Evolutionary conservation across 2,888 invertebrate species (phyloP), one percentile per base, ranked within the genome.

Genomic region (Carpatolechia fugitivella): DNA sequence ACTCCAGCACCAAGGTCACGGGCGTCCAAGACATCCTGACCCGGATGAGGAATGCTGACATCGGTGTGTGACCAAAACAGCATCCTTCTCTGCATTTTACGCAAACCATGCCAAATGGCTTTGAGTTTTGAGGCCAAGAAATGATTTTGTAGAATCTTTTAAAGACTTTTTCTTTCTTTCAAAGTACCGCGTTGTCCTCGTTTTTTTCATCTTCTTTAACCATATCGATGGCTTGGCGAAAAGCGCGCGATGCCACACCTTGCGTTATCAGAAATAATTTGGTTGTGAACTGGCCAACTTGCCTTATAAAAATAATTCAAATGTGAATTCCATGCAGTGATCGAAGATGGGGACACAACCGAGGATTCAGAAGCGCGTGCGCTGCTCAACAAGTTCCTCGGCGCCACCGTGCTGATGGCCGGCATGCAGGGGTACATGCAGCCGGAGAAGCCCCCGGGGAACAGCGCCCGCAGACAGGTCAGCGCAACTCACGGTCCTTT

Each of bases 341-440:
- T 91, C 59, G 92, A 92, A 68, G 92, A 91, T 60, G 94, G 93
- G 7, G 95, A 95, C 74, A 91, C 90, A 1, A 76, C 80, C 30
- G 94, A 94, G 75, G 95, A 95, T 79, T 80, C 90, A 36, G 94
- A 95, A 81, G 95, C 95, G 36, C 92, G 95, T 55, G 93, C 94
- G 59, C 90, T 96, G 66, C 91, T 96, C 52, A 96, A 96, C 89
- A 96, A 95, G 90, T 96, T 96, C 88, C 91, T 96, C 52, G 96
- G 96, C 56, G 95, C 95, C 60, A 94, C 94, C 68, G 95, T 95
- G 67, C 92, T 96, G 57, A 93, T 96, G 90, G 93, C 94, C 53
- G 95, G 95, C 65, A 94, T 95, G 91, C 95, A 95, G 86, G 72
- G 72, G 68, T 89, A 90, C 80, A 85, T 90, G 65, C 64, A 74